These are phyloP conservation scores for Drosophila novamexicana DNA, from an alignment of 1,140 invertebrate genomes.

Conservation along the genomic window DNA sequence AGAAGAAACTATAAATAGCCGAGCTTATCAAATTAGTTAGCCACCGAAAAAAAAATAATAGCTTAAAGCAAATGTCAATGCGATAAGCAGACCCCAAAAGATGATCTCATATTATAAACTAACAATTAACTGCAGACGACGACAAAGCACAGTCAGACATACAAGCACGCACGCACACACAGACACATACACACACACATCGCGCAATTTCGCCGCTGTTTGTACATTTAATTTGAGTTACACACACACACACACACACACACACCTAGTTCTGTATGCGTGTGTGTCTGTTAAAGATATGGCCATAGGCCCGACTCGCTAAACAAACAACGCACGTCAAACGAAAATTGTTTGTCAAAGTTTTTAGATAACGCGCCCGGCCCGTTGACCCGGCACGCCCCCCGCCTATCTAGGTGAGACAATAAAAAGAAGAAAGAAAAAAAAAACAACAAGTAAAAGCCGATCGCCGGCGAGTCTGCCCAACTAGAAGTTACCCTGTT, in stretches of 20 bases:
- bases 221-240: conserved; percentile 72
- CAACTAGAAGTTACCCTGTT: neutral
- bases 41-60: conserved; percentile 19
- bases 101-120: conserved; percentile 66
- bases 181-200: neutral
- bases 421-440: conserved; percentile 17
- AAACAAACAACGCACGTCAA: conserved; percentile 71
- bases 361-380: conserved; percentile 68
- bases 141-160: conserved; percentile 34
- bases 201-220: conserved; percentile 57
- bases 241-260: conserved; percentile 17
- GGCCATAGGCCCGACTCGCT: conserved; percentile 48
- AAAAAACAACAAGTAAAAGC: neutral
- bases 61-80: conserved; percentile 37
- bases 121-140: conserved; percentile 73
- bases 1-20: conserved; percentile 35
- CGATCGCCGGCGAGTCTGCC: neutral
- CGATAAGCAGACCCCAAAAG: conserved; percentile 36
- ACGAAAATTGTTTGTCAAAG: conserved; percentile 79
- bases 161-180: conserved; percentile 38
- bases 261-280: neutral
- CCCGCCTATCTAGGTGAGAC: conserved; percentile 24
- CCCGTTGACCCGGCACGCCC: conserved; percentile 1
- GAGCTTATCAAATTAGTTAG: conserved; percentile 35
- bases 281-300: conserved; percentile 40